These are phyloP conservation scores for Platysternon megacephalum DNA, from an alignment of 2,113 vertebrate species.

Conservation along the genomic window DNA sequence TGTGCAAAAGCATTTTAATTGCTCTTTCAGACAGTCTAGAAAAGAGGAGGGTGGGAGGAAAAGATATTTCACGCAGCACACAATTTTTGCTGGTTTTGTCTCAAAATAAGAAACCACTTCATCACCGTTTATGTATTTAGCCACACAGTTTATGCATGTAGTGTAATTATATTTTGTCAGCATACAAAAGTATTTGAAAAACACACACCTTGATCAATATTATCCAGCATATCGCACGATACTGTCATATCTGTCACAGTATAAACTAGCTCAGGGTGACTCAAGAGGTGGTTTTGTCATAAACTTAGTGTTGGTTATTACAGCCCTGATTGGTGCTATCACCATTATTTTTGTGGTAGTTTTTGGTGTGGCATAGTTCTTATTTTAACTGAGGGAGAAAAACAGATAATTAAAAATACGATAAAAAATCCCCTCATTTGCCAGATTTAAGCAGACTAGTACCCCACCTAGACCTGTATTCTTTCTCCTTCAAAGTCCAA, in stretches of 20 bases:
- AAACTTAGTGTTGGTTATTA: not conserved
- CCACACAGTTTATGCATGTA: not conserved
- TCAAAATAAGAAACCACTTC: constrained; percentile 41
- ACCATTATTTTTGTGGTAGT: not conserved
- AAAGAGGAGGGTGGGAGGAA: not conserved
- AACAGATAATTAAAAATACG: not conserved
- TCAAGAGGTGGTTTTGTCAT: not conserved
- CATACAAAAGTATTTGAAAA: constrained; percentile 24
- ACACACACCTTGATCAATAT: not conserved
- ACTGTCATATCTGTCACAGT: not conserved
- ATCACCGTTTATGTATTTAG: constrained; percentile 23
- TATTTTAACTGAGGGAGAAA: not conserved
- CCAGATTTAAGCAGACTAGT: not conserved
- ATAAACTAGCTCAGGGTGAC: not conserved
- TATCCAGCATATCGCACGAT: not conserved
- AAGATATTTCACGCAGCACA: not conserved
- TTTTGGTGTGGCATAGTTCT: not conserved
- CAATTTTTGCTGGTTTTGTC: constrained; percentile 33
- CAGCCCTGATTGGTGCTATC: not conserved
- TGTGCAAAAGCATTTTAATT: constrained; percentile 40
- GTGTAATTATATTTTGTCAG: constrained; percentile 41
- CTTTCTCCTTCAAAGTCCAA: not conserved
- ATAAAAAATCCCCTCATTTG: not conserved
- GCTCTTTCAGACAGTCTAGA: not conserved
- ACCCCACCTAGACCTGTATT: not conserved